Base-by-base conservation (phyloP, 92 coral and sea anemone species). In the Metridium senile region DNA sequence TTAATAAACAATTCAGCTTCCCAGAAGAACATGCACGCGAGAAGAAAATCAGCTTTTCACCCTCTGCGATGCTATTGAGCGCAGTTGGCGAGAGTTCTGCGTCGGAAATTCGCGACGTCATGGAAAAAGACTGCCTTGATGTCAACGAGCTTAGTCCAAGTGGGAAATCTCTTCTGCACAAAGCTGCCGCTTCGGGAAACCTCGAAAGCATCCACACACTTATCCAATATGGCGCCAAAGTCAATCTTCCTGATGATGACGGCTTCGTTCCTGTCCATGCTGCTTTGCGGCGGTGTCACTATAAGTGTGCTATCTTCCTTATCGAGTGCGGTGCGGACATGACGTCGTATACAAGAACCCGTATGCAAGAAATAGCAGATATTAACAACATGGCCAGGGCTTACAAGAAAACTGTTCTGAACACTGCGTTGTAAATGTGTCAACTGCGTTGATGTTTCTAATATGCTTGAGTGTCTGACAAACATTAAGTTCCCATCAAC, bases 81-180 rank as follows among this genome's bases (percentile, higher is more conserved):
- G 97, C 93, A 17, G 88, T 91, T 11, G 90, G 89, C 28, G 97
- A 91, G 61, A 82, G 88, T 30, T 88, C 90, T 19, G 81, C 93
- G 33, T 77, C 89, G 10, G 97, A 91, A 65, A 73, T 91, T 52
- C 84, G 81, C 49, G 91, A 89, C 49, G 97, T 91, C 54, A 82
- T 91, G 22, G 97, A 92, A 76, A 92, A 80, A 67, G 97, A 79
- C 35, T 66, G 78, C 26, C 79, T 92, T 30, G 91, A 92, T 62
- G 97, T 92, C 21, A 92, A 92, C 81, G 91, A 89, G 72, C 43
- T 86, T 10, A 89, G 93, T 47, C 97, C 97, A 11, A 92, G 97
- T 39, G 97, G 97, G 19, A 87, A 89, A 79, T 82, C 97, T 30
- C 77, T 92, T 21, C 74, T 92, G n/a, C 97, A 92, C 80, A 92